Evolutionary conservation across 2,113 vertebrate genomes (phyloP).

Genomic region (Centropus bengalensis): DNA sequence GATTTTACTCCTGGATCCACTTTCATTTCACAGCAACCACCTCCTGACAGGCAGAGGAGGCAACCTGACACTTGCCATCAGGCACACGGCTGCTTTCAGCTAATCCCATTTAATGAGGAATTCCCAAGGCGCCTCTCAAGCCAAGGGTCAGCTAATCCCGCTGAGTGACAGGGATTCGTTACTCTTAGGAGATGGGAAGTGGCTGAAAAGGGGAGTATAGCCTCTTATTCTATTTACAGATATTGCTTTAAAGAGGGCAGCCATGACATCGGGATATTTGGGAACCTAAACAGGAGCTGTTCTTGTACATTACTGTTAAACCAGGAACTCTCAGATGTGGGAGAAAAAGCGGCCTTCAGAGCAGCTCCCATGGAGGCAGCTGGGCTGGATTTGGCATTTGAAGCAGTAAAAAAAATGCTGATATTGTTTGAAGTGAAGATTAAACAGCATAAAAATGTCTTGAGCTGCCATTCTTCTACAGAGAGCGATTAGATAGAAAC

Average conservation of each 20-base stretch:
- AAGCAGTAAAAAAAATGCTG: not conserved
- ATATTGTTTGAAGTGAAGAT: not conserved
- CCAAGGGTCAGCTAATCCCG: constrained; percentile 3
- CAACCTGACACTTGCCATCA: not conserved
- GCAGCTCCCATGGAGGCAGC: not conserved
- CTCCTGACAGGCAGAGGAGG: not conserved
- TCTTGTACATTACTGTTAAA: not conserved
- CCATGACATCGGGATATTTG: not conserved
- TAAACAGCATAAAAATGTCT: not conserved
- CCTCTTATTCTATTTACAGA: not conserved
- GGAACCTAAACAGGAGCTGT: not conserved
- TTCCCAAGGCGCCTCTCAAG: not conserved
- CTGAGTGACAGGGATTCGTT: not conserved
- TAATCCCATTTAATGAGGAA: not conserved
- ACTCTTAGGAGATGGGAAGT: not conserved
- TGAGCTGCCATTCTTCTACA: not conserved
- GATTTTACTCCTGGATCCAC: not conserved
- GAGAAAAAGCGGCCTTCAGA: not conserved
- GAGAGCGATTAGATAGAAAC: not conserved
- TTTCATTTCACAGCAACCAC: not conserved
- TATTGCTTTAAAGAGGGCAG: not conserved
- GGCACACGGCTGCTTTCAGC: not conserved
- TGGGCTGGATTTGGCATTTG: not conserved
- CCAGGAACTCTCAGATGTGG: not conserved
- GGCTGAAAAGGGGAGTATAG: not conserved